These are phyloP conservation scores for Ivindomyrus marchei DNA, from an alignment of 2,113 vertebrate genomes.

Conservation along the genomic window DNA sequence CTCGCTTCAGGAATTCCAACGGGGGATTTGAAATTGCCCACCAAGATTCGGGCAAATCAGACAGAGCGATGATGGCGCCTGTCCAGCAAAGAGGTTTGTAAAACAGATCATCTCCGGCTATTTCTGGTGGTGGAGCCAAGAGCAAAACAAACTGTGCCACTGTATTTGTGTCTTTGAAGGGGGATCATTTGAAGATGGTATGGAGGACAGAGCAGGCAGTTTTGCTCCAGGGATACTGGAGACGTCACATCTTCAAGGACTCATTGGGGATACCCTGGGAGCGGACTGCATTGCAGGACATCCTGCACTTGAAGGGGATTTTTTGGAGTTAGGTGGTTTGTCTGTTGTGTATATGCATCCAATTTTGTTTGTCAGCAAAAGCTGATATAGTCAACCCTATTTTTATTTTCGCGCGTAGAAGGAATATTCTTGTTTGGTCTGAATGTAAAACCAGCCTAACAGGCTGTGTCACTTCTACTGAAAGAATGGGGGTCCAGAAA, in stretches of 20 bases:
- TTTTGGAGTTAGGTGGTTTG: neutral
- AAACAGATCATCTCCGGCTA: neutral
- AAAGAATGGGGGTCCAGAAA: neutral
- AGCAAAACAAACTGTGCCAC: neutral
- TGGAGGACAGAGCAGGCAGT: neutral
- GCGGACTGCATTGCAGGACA: neutral
- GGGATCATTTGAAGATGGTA: neutral
- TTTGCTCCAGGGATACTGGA: neutral
- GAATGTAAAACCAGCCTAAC: slow-evolving; percentile 3
- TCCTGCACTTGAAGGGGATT: neutral
- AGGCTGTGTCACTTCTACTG: neutral
- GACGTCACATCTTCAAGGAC: neutral
- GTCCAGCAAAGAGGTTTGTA: neutral
- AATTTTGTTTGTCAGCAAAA: neutral
- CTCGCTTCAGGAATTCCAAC: neutral
- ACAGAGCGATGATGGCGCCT: neutral
- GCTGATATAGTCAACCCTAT: neutral
- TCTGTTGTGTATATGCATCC: neutral
- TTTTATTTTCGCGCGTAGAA: neutral
- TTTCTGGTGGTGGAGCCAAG: neutral
- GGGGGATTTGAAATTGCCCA: neutral
- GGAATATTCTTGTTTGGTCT: neutral
- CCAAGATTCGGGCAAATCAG: neutral
- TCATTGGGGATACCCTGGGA: neutral
- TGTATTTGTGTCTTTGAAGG: neutral